phyloP scores from a whole-genome alignment of 2,797 vertebrate genomes.

The Chelonia mydas region DNA sequence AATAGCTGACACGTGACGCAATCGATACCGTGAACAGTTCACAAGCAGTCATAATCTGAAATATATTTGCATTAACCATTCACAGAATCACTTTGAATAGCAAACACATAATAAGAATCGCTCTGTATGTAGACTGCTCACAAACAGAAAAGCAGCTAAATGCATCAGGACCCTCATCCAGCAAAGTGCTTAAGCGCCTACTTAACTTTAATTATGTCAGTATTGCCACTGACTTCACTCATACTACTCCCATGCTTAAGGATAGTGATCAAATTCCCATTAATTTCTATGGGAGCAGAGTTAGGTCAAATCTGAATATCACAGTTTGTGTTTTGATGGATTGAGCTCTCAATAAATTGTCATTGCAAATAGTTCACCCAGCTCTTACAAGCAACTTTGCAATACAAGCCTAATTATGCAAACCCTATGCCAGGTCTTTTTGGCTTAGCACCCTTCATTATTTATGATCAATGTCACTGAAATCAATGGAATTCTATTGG shows the following conservation, averaged over 20 bases:
- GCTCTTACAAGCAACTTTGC: constrained; percentile 12
- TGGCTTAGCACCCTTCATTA: neutral
- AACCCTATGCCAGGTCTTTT: neutral
- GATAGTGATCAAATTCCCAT: neutral
- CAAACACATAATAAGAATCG: neutral
- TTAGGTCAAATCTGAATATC: neutral
- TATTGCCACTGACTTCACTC: fast-evolving
- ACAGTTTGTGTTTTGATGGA: neutral
- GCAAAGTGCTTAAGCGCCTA: neutral
- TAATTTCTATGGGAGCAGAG: neutral
- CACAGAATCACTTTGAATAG: neutral
- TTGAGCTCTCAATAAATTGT: constrained; percentile 23
- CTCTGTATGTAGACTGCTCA: neutral
- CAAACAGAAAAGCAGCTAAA: neutral
- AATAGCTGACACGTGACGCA: neutral
- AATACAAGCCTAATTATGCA: neutral
- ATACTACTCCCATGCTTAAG: neutral
- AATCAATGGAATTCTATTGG: neutral
- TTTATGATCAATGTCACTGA: neutral
- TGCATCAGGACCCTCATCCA: neutral
- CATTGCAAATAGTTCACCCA: constrained; percentile 6
- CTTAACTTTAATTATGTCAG: neutral
- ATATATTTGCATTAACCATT: neutral
- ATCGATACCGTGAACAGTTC: neutral
- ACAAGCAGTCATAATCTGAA: neutral